Base-by-base conservation (phyloP, 2,888 invertebrate species). In the Trichogramma dendrolimi region DNA sequence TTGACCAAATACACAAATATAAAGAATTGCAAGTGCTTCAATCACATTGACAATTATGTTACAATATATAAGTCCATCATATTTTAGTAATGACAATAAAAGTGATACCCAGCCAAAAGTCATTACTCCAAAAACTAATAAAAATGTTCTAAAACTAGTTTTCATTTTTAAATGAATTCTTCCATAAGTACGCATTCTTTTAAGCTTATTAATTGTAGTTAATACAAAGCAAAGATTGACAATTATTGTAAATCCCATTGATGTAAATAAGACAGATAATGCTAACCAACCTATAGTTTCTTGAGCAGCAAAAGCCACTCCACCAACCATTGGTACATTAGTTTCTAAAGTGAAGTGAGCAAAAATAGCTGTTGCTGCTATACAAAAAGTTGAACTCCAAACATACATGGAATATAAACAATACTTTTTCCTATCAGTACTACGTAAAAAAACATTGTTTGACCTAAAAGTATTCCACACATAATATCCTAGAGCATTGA, bases 391-490 rank as follows among this genome's bases (percentile, higher is more conserved):
- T 67, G 86, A 85, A 5, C 86, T 84, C 91, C 92, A 92, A 0
- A 90, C 90, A 70, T 90, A 92, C 48, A 83, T 83, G 0, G 92
- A 92, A 75, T 93, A 93, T 74, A 92, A 92, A 73, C 92, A 92
- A 75, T 92, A 93, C 80, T 92, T 92, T 64, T 88, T 85, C 0
- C 91, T 90, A 78, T 93, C 92, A 0, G 92, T 92, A 61, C 92
- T 90, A 60, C 92, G 83, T 4, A 93, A 79, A 72, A 92, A 93
- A 4, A 93, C 91, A 77, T 92, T 92, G 53, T 91, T 83, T 5
- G 92, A 92, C 71, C 91, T 88, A 75, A 93, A 92, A 1, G 91
- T 92, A 76, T 88, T 91, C 92, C 92, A 93, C 66, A 92, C 89
- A 75, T 92, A 92, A 75, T 90, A 93, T 55, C 92, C 92, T 66